Conservation (phyloP, 2,888 invertebrate genomes). For the Harpagoxenus sublaevis region DNA sequence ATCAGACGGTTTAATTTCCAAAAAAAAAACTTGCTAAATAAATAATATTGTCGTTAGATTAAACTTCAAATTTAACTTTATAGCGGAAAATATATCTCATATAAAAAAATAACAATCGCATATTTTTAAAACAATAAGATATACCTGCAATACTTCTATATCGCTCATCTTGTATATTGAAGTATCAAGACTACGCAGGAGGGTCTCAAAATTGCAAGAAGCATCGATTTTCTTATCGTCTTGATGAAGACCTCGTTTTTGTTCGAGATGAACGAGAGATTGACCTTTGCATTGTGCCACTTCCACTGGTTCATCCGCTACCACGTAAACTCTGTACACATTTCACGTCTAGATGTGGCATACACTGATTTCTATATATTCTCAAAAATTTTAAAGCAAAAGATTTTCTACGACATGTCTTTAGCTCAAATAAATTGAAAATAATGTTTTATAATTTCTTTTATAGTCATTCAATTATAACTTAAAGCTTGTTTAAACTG, state of each 20-base stretch:
- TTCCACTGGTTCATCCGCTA: slow-evolving; percentile 57
- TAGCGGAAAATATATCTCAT: neutral
- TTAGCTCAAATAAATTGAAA: neutral
- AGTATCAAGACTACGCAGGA: neutral
- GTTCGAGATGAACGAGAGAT: neutral
- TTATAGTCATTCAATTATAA: neutral
- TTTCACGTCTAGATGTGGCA: neutral
- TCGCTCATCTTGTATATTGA: slow-evolving; percentile 50
- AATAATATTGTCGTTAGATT: neutral
- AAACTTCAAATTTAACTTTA: neutral
- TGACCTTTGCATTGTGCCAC: neutral
- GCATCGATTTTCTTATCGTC: neutral
- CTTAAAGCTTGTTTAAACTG: neutral
- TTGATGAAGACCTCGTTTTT: neutral
- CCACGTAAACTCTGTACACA: slow-evolving; percentile 62
- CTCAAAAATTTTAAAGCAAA: neutral
- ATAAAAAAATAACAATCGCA: neutral
- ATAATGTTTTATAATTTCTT: neutral
- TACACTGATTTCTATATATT: neutral
- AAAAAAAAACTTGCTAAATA: slow-evolving; percentile 7
- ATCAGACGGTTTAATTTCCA: slow-evolving; percentile 16
- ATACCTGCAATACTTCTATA: slow-evolving; percentile 61
- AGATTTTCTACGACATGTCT: neutral
- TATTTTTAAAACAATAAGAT: slow-evolving; percentile 7
- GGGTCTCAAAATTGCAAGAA: neutral